Base-by-base conservation (phyloP, 2,888 invertebrate species). In the Euphydryas editha region DNA sequence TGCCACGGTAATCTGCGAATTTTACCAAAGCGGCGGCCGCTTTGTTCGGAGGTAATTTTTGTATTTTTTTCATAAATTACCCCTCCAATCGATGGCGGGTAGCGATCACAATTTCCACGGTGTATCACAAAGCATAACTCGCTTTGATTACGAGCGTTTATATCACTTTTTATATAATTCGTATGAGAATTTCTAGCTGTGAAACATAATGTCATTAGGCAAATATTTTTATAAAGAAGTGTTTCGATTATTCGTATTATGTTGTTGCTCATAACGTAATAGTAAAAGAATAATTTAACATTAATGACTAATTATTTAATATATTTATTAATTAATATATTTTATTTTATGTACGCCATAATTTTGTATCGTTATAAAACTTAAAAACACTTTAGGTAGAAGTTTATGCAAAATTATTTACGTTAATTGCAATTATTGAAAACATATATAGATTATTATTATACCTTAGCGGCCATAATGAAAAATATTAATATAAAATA, bases 1-100 rank as follows among this genome's bases (percentile, higher is more conserved):
- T 90, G 88, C 88, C 84, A 73, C 77, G 76, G 83, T 87, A 90
- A 91, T 90, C 92, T 90, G 90, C 85, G 83, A 91, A 88, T 89
- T 89, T 90, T 81, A 79, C 83, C 85, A 82, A 73, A 81, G 82
- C 76, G 84, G 82, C 88, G 89, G 88, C 80, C 66, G 80, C 87
- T 92, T 92, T 92, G 92, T 91, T 87, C 81, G 79, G 72, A 67
- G 54, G 54, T 54, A 54, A 54, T 54, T 54, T 36, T 54, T 54
- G 36, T 36, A 54, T 76, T 82, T 81, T 80, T 85, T 85, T 88
- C 85, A 30, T 80, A 87, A 91, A 88, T 89, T 88, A 89, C 86
- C 86, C 49, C 79, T 77, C 77, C 78, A 76, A 89, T 89, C 90
- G 86, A 89, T 90, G 83, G 87, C 75, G 75, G 71, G 78, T 69